Evolutionary conservation across 2,113 vertebrate genomes (phyloP), one percentile per base, ranked within the genome.

Genomic region (Hypanus sabinus): DNA sequence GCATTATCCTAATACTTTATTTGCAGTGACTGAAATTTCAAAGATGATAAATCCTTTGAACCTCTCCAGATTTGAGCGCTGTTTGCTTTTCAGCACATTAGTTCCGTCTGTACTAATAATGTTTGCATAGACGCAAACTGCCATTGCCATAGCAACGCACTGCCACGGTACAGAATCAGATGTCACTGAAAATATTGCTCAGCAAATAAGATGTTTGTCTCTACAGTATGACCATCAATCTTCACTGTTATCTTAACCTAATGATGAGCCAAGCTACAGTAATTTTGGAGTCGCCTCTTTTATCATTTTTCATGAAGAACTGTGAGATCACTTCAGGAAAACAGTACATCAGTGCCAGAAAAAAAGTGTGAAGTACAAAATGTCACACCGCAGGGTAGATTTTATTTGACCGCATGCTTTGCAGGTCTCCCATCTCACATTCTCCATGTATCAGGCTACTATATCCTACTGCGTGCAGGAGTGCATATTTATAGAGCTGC

Each of bases 401-500:
- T 36, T 24, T 16, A 73, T 46, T 93, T 93, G 65, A 71, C 20
- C 0, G 46, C 90, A 12, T 20, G 16, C n/a, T 20, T 24, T 22
- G 68, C 36, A 71, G 8, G 20, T 71, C 68, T 93, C 57, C 24
- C 2, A 27, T 73, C 65, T 71, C 65, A 93, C 16, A 5, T 46
- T 73, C 22, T 9, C 36, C 83, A 68, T 22, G 24, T 68, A 93
- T 73, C 65, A 73, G 18, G 68, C 68, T 10, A 14, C 36, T 36
- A 9, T 68, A 30, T 62, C 33, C 88, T 36, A 24, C 68, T 12
- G 0, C 90, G 27, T 20, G n/a, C 68, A 38, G 33, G 7, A 14
- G 24, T 70, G 60, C 33, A 73, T 27, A 93, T 93, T 93, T 93
- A 73, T 38, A 73, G 68, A 93, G 65, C 18, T 93, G 90, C 90